These are phyloP conservation scores for Sphinx pinastri DNA, from an alignment of 2,888 invertebrate genomes.

Conservation along the genomic window DNA sequence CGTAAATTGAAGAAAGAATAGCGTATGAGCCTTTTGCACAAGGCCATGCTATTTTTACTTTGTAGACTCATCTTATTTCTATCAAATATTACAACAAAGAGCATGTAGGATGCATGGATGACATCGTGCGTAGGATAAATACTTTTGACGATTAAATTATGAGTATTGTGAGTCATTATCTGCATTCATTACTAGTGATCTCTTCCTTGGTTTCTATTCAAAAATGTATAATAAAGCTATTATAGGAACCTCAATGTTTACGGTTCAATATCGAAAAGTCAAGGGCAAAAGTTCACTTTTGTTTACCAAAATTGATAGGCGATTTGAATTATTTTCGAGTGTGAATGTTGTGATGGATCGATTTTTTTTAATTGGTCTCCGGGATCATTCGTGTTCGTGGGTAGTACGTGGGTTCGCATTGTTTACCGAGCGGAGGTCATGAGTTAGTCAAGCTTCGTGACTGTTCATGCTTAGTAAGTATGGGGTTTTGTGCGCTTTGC, in stretches of 20 bases:
- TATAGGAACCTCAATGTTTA: constrained; percentile 59
- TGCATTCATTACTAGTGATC: constrained; percentile 41
- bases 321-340: constrained; percentile 27
- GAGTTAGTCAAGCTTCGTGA: constrained; percentile 45
- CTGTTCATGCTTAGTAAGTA: constrained; percentile 36
- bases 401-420: constrained; percentile 36
- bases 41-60: not conserved
- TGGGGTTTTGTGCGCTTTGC: constrained; percentile 39
- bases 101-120: constrained; percentile 11
- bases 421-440: constrained; percentile 42
- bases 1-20: constrained; percentile 27
- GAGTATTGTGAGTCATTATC: constrained; percentile 28
- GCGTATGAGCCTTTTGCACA: not conserved
- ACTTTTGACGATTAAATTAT: constrained; percentile 23
- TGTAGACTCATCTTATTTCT: not conserved
- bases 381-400: constrained; percentile 45
- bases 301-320: constrained; percentile 53
- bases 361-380: constrained; percentile 52
- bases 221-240: constrained; percentile 56
- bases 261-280: constrained; percentile 58
- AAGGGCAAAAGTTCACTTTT: constrained; percentile 62
- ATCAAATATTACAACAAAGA: not conserved
- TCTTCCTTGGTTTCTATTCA: constrained; percentile 57
- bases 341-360: constrained; percentile 25
- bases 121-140: constrained; percentile 10